Conservation (phyloP, 2,888 invertebrate species). For the Lathronympha strigana region DNA sequence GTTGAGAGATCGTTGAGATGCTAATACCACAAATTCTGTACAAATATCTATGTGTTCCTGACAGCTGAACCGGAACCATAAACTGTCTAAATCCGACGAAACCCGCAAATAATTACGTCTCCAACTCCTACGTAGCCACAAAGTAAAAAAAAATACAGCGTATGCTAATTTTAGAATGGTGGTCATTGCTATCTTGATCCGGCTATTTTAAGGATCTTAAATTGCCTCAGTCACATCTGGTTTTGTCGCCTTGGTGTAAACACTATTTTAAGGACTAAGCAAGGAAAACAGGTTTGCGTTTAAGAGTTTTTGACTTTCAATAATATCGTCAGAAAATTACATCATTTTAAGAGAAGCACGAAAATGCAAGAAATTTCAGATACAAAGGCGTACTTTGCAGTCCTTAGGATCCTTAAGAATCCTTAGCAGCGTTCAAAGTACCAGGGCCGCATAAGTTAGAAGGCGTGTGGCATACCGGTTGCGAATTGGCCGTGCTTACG, state of each 20-base stretch:
- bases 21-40: background rate
- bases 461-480: conserved; percentile 70
- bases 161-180: conserved; percentile 16
- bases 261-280: background rate
- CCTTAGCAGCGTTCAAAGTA: conserved; percentile 69
- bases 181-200: conserved; percentile 38
- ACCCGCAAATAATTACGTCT: conserved; percentile 11
- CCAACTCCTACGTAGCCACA: conserved; percentile 19
- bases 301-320: background rate
- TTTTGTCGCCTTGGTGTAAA: background rate
- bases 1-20: background rate
- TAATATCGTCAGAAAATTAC: background rate
- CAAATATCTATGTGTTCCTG: background rate
- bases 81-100: conserved; percentile 24
- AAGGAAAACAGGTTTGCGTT: background rate
- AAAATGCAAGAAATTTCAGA: background rate
- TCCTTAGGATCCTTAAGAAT: conserved; percentile 60
- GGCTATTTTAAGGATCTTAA: conserved; percentile 32
- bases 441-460: conserved; percentile 65
- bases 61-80: conserved; percentile 28
- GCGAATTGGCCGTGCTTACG: conserved; percentile 52
- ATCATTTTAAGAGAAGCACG: background rate
- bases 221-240: conserved; percentile 35
- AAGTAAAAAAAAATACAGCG: conserved; percentile 20
- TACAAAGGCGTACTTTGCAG: conserved; percentile 14